These are phyloP conservation scores for Gambusia holbrooki DNA, from an alignment of 2,113 vertebrate species.

Conservation along the genomic window DNA sequence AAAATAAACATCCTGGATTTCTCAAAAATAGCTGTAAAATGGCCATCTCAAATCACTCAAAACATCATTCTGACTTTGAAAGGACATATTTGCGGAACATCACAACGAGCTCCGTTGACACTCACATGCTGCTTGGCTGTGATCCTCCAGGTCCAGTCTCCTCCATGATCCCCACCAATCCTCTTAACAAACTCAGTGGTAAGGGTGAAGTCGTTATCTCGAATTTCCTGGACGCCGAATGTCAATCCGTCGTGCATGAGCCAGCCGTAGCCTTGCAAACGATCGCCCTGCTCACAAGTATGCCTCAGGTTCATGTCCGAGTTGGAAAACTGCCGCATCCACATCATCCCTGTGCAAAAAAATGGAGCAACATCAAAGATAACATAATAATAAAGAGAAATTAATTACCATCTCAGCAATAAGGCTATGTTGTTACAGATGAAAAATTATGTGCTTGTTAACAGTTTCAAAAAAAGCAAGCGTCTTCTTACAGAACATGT, in stretches of 20 bases:
- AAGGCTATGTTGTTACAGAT: not conserved
- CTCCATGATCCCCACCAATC: slow-evolving; percentile 88
- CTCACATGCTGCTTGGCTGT: slow-evolving; percentile 86
- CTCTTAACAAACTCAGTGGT: slow-evolving; percentile 92
- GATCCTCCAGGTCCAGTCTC: slow-evolving; percentile 96
- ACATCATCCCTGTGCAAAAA: slow-evolving; percentile 88
- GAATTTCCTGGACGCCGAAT: slow-evolving; percentile 91
- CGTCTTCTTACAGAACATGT: too few relatives aligned
- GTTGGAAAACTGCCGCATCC: slow-evolving; percentile 86
- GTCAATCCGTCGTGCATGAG: slow-evolving; percentile 88
- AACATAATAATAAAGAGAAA: not conserved
- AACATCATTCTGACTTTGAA: not conserved
- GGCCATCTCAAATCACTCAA: not conserved
- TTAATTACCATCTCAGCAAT: not conserved
- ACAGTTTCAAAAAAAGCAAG: too few relatives aligned
- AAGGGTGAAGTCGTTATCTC: slow-evolving; percentile 83
- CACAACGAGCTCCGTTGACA: slow-evolving; percentile 2
- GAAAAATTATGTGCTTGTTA: not conserved
- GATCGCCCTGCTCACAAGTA: slow-evolving; percentile 90
- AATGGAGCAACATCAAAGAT: not conserved
- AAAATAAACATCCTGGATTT: not conserved
- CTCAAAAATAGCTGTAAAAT: not conserved
- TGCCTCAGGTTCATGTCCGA: slow-evolving; percentile 84
- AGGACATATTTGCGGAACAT: not conserved
- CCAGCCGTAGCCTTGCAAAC: slow-evolving; percentile 89